Evolutionary conservation across 2,113 vertebrate species (phyloP).

Genomic region (Cichladusa arquata): DNA sequence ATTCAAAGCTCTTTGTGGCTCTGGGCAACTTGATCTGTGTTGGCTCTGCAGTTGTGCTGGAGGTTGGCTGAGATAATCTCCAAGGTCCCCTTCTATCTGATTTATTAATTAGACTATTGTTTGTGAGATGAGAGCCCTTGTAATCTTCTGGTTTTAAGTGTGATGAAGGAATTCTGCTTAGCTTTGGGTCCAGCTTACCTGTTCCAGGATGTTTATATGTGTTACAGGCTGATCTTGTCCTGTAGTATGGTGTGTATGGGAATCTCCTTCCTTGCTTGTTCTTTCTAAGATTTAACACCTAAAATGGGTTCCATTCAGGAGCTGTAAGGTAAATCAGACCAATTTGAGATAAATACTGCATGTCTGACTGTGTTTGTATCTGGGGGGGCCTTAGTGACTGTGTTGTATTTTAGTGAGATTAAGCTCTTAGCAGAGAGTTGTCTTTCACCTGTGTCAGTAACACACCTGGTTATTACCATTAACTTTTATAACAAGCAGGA

Average conservation of each 20-base stretch:
- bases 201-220: background rate
- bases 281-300: background rate
- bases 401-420: background rate
- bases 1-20: background rate
- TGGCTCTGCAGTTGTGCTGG: background rate
- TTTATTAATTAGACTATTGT: background rate
- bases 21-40: background rate
- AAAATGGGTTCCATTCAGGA: background rate
- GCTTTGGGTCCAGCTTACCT: background rate
- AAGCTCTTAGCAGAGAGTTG: background rate
- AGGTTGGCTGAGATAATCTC: background rate
- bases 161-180: background rate
- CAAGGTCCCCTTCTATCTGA: background rate
- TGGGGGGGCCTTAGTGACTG: background rate
- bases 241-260: background rate
- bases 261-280: background rate
- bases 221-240: background rate
- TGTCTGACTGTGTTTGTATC: background rate
- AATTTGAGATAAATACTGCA: background rate
- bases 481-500: background rate
- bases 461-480: background rate
- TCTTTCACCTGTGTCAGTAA: background rate
- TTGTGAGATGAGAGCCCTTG: background rate
- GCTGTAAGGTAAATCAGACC: background rate
- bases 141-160: background rate